Evolutionary conservation across 1,140 invertebrate species (phyloP), one percentile per base, ranked within the genome.

Genomic region (Caerostris extrusa): DNA sequence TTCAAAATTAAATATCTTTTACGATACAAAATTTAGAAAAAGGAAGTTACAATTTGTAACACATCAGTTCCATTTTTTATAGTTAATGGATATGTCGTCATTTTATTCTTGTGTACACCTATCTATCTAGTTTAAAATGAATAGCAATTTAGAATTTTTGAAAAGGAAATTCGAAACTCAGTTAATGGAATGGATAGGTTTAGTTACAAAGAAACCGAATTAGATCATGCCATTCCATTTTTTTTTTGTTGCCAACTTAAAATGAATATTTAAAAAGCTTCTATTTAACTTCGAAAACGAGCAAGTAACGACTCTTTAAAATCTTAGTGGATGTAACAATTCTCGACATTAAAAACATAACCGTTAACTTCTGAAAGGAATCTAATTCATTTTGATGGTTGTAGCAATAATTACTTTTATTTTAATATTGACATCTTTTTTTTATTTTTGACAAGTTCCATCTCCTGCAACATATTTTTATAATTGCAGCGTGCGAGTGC

Each of bases 301-400:
- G 55, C 10, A 82, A 82, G 14, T 57, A 83, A 56, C 82, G 82
- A 5, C 14, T 17, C 56, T 57, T 83, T 83, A 34, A 83, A 83
- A 83, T 83, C 57, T 83, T 14, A n/a, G 53, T n/a, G 55, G 57
- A 58, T 14, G 53, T 55, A 83, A 83, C 82, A 83, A 58, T 83
- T 83, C n/a, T 58, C 55, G 17, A 57, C n/a, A 58, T 83, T 83
- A 83, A 83, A 83, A 83, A 83, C 55, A 57, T 56, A 83, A 83
- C 55, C 82, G 56, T 83, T 83, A 58, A 12, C 82, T 57, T 57
- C 14, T 3, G 19, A 58, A n/a, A 83, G 19, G 56, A 58, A 83
- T 19, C 82, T 7, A 14, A 83, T 58, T 56, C 7, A 19, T 83
- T 58, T 8, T 83, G 82, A 83, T 55, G 56, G 81, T 83, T 83